Evolutionary conservation across 1,140 invertebrate species (phyloP), one percentile per base, ranked within the genome.

Genomic region (Drosophila subobscura): DNA sequence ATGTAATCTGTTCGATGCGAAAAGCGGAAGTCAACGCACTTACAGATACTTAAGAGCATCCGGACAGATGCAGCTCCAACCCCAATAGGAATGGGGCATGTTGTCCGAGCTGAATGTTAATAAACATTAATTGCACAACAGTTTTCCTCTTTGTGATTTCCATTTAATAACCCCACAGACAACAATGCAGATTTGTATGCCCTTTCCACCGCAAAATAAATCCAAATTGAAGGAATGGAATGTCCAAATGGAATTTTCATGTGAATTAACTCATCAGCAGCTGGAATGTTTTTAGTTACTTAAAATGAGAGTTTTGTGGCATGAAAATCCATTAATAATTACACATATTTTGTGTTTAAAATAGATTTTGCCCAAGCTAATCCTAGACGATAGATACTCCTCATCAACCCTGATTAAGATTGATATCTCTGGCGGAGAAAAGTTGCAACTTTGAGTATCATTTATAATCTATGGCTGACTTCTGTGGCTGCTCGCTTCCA

Each of bases 101-200:
- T 47, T 6, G 33, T 29, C 37, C 61, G 29, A 59, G 54, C 54
- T 71, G 59, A 83, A 83, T 58, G 68, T 80, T 85, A 85, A 85
- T 80, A 86, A 85, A 86, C 77, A 86, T 85, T 86, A 85, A 85
- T 80, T 85, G 68, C 79, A 72, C 64, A 64, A 71, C 61, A 56
- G 68, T 86, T 65, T 47, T 20, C 60, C 61, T 67, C 65, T 56
- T 46, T 51, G 44, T 55, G 37, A 14, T 40, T 40, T 25, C 8
- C 50, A 51, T 57, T 68, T 60, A 77, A 64, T 61, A 52, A 33
- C 5, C 5, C 33, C 42, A 37, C 47, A 20, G 16, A 20, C 16
- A 20, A 52, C 59, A 56, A 50, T 59, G 64, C 42, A 8, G 45
- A 40, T 63, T 58, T 56, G 8, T 37, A 58, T 72, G 47, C 78